Percentiles rank a stretch among this genome's conserved stretches.
These are phyloP conservation scores for Platyscapa corneri DNA, from an alignment of 1,140 invertebrate species.

Conservation along the genomic window DNA sequence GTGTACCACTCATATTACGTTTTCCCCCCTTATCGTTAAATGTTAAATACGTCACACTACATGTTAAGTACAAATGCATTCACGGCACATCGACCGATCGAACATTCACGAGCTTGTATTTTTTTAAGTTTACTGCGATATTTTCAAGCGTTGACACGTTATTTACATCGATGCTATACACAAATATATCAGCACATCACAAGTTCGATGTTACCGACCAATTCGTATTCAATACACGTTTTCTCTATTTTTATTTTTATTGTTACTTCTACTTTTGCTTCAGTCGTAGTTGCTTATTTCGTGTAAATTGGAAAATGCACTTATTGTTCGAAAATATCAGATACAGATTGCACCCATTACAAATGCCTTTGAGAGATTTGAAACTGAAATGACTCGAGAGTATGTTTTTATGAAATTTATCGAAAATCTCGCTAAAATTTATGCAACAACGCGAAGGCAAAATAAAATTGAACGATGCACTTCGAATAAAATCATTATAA, in stretches of 20 bases:
- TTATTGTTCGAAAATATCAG: not conserved
- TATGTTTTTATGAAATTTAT: too few relatives aligned
- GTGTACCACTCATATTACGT: not conserved
- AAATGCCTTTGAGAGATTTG: not conserved
- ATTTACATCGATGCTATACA: not conserved
- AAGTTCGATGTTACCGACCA: not conserved
- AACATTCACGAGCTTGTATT: conserved; percentile 14
- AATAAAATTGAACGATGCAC: too few relatives aligned
- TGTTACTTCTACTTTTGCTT: too few relatives aligned
- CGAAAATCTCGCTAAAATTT: too few relatives aligned
- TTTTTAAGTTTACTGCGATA: not conserved
- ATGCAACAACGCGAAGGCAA: too few relatives aligned
- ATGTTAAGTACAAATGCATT: conserved; percentile 35
- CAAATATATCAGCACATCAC: not conserved
- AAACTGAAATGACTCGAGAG: not conserved
- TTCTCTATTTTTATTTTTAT: not conserved
- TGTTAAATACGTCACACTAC: conserved; percentile 29
- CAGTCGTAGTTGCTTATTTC: not conserved
- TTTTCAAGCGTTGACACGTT: not conserved
- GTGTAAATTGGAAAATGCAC: not conserved
- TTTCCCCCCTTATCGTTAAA: not conserved
- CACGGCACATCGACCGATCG: conserved; percentile 39
- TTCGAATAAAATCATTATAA: too few relatives aligned
- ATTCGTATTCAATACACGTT: not conserved
- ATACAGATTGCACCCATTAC: not conserved